Percentiles rank a stretch among this genome's conserved stretches.
phyloP scores from a whole-genome alignment of 2,797 vertebrate species.

The Morus bassanus region DNA sequence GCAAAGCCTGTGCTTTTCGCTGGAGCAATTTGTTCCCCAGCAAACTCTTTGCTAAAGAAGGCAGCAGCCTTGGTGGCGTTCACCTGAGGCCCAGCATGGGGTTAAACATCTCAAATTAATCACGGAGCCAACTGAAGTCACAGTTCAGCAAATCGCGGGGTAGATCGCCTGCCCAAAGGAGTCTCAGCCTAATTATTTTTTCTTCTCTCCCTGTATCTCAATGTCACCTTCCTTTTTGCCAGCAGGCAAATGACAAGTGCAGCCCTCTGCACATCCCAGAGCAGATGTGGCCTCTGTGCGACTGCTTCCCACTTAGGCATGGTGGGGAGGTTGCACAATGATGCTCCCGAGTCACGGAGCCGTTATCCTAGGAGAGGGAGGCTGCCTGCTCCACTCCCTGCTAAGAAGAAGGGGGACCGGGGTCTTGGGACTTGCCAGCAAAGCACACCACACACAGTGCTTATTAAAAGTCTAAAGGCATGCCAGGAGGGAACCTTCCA shows the following conservation, averaged over 20 bases:
- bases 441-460: background rate
- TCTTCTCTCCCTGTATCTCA: background rate
- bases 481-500: background rate
- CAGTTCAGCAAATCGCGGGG: background rate
- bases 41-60: background rate
- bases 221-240: constrained; percentile 54
- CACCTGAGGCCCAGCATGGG: background rate
- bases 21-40: background rate
- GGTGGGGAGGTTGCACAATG: background rate
- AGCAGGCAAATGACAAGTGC: background rate
- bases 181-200: constrained; percentile 26
- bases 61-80: rapidly evolving
- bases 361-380: background rate
- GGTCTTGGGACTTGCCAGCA: background rate
- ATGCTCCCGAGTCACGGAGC: background rate
- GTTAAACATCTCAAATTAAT: constrained; percentile 25
- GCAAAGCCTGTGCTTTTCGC: background rate
- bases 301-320: rapidly evolving
- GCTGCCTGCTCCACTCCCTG: background rate
- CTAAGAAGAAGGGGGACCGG: rapidly evolving
- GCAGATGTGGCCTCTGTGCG: background rate
- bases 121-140: background rate
- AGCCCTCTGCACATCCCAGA: background rate
- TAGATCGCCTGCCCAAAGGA: background rate
- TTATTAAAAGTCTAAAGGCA: background rate